phyloP scores from a whole-genome alignment of 2,888 invertebrate species.

The Nemapogon koenigi region DNA sequence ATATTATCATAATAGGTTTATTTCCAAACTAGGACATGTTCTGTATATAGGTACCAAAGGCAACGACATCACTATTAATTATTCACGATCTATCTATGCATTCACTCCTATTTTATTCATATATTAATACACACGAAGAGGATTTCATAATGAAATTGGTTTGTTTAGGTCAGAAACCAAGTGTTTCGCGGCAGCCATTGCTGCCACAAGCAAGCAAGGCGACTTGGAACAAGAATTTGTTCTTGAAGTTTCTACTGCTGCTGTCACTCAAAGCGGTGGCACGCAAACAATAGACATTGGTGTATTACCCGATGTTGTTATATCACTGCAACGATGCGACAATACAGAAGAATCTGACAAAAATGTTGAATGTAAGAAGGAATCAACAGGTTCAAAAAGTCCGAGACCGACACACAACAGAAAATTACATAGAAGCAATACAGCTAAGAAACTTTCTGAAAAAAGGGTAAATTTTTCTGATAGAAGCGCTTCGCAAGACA shows the following conservation, averaged over 20 bases:
- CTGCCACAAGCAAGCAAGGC: conserved; percentile 33
- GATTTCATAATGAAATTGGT: no score
- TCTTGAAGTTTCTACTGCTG: conserved; percentile 26
- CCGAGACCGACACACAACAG: conserved; percentile 27
- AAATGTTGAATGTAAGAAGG: conserved; percentile 18
- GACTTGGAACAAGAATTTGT: conserved; percentile 38
- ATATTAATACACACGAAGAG: no score
- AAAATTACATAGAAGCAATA: conserved; percentile 52
- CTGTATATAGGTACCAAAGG: no score
- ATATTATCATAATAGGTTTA: no score
- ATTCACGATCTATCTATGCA: no score
- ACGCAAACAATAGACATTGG: conserved; percentile 31
- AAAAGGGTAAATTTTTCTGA: conserved; percentile 61
- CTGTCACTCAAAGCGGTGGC: conserved; percentile 24
- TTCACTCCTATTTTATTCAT: no score
- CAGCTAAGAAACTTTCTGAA: conserved; percentile 47
- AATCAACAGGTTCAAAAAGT: conserved; percentile 31
- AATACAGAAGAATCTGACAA: conserved; percentile 29
- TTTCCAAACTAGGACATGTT: no score
- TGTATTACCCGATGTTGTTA: conserved; percentile 35
- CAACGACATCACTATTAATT: no score
- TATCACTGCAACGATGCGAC: conserved; percentile 33
- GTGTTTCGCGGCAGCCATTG: conserved; percentile 46
- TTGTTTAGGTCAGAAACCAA: conserved; percentile 72
- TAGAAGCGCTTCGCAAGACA: conserved; percentile 66